phyloP scores from a whole-genome alignment of 2,888 invertebrate species.

The Hypomecis atomaria region DNA sequence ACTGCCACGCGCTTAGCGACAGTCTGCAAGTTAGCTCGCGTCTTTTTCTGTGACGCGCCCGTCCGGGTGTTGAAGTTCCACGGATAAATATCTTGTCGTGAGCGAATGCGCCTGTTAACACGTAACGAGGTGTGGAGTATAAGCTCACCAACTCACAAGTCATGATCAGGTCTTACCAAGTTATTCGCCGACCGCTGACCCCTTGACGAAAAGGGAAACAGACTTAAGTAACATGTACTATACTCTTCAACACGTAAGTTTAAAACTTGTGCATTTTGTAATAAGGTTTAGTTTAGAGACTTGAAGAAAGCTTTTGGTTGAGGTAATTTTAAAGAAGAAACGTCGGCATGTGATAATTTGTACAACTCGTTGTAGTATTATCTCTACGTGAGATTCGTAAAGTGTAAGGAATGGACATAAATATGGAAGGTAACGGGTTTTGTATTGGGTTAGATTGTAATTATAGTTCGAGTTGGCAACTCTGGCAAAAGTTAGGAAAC shows the following conservation, averaged over 20 bases:
- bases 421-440: slow-evolving; percentile 71
- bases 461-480: slow-evolving; percentile 57
- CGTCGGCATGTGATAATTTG: slow-evolving; percentile 82
- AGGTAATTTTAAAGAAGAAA: slow-evolving; percentile 61
- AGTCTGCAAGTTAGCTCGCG: neutral
- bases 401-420: slow-evolving; percentile 69
- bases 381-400: slow-evolving; percentile 78
- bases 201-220: slow-evolving; percentile 58
- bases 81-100: slow-evolving; percentile 82
- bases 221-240: slow-evolving; percentile 23
- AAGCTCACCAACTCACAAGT: slow-evolving; percentile 73
- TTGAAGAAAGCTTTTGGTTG: slow-evolving; percentile 49
- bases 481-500: slow-evolving; percentile 27
- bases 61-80: slow-evolving; percentile 73
- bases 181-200: slow-evolving; percentile 83
- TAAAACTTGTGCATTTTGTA: slow-evolving; percentile 42
- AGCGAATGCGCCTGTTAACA: slow-evolving; percentile 84
- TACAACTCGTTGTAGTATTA: slow-evolving; percentile 82
- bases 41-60: slow-evolving; percentile 19
- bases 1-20: no score
- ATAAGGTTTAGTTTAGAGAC: slow-evolving; percentile 45
- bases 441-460: slow-evolving; percentile 60
- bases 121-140: slow-evolving; percentile 84
- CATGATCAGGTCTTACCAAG: slow-evolving; percentile 83
- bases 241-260: slow-evolving; percentile 1